These are phyloP conservation scores for Tenthredo amoena DNA, from an alignment of 2,888 invertebrate genomes.

Conservation along the genomic window DNA sequence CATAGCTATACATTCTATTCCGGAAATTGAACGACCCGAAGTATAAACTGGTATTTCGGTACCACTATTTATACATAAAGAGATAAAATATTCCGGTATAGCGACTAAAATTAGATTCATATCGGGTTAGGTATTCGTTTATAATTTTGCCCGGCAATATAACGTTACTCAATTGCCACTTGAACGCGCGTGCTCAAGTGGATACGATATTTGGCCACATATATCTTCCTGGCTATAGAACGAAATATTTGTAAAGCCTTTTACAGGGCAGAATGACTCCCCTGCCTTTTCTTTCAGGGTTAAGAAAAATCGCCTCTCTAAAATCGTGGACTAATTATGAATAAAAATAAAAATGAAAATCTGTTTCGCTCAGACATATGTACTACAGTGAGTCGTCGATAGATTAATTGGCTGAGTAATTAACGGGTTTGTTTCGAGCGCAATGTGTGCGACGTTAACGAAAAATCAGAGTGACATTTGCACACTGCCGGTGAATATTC, in stretches of 20 bases:
- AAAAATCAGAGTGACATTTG: not conserved
- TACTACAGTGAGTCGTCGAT: constrained; percentile 6
- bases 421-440: constrained; percentile 25
- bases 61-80: constrained; percentile 3
- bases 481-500: not conserved
- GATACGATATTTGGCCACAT: constrained; percentile 23
- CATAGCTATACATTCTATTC: not conserved
- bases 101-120: constrained; percentile 21
- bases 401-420: not conserved
- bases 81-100: not conserved
- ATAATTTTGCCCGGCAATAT: constrained; percentile 20
- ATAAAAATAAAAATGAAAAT: not conserved
- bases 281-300: not conserved
- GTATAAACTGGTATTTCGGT: not conserved
- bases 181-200: constrained; percentile 33
- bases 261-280: not conserved
- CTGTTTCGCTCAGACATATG: not conserved
- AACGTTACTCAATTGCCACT: constrained; percentile 37
- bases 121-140: constrained; percentile 13
- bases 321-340: not conserved
- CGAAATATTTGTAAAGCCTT: constrained; percentile 22
- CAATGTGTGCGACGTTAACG: not conserved
- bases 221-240: not conserved
- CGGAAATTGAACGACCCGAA: not conserved
- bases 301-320: not conserved